Conservation (phyloP, 1,140 invertebrate genomes). For the Rhyacophila brunnea region DNA sequence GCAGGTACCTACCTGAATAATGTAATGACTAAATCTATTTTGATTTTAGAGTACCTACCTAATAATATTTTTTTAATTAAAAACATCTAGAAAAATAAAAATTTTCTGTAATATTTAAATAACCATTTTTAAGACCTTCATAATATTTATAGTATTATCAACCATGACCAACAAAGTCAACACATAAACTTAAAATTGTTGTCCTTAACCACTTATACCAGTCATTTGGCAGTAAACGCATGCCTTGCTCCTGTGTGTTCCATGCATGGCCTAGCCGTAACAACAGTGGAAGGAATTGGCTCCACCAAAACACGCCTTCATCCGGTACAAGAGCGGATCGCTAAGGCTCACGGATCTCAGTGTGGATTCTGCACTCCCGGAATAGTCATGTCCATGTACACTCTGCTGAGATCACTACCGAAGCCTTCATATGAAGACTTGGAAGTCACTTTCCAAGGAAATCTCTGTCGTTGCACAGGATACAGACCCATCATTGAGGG, state of each 20-base stretch:
- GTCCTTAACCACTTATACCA: conserved; percentile 41
- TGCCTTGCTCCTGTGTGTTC: conserved; percentile 82
- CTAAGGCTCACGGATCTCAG: conserved; percentile 85
- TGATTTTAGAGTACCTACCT: too few species aligned
- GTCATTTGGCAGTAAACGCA: conserved; percentile 87
- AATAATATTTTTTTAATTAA: too few species aligned
- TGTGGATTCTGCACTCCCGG: conserved; percentile 91
- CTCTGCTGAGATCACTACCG: conserved; percentile 66
- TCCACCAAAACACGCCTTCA: conserved; percentile 70
- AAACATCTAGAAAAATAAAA: background rate
- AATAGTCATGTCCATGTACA: conserved; percentile 94
- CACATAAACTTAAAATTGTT: background rate
- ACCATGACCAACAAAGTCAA: background rate
- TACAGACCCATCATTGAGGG: conserved; percentile 89
- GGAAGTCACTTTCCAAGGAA: conserved; percentile 85
- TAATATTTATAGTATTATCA: background rate
- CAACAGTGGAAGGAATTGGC: conserved; percentile 87
- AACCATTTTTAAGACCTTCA: background rate
- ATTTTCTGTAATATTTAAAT: background rate
- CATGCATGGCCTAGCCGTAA: conserved; percentile 81
- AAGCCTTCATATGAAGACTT: conserved; percentile 68
- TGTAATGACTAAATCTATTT: too few species aligned
- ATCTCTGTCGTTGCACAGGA: conserved; percentile 88
- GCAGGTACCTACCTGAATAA: too few species aligned
- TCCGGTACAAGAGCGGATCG: conserved; percentile 83